Conservation (phyloP, 2,888 invertebrate species). For the Brachyptera putata region DNA sequence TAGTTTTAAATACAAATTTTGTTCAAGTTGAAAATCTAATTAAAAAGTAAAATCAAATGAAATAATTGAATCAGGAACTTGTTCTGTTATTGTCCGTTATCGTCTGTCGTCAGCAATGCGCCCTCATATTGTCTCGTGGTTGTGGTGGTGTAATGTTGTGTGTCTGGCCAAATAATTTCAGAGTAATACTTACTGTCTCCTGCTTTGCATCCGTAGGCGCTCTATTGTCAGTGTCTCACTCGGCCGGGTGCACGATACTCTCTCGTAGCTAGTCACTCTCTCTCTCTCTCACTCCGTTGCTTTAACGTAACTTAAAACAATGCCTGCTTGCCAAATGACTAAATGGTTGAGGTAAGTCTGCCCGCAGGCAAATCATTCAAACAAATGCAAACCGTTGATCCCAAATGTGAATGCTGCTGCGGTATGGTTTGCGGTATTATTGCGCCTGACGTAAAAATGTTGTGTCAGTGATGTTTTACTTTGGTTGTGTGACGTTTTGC, state of each 20-base stretch:
- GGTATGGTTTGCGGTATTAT: no score
- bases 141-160: conserved; percentile 27
- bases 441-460: no score
- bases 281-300: conserved; percentile 17
- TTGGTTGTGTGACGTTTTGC: no score
- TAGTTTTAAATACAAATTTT: no score
- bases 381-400: neutral
- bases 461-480: no score
- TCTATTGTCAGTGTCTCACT: conserved; percentile 26
- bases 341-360: conserved; percentile 23
- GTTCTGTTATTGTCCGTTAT: no score
- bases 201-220: conserved; percentile 34
- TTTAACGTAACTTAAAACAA: conserved; percentile 19
- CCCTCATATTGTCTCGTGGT: no score
- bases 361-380: neutral
- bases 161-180: no score
- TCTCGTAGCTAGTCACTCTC: conserved; percentile 26
- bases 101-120: no score
- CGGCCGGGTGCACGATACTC: conserved; percentile 26
- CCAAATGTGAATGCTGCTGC: neutral
- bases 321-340: neutral
- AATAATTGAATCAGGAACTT: no score
- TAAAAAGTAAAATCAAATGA: no score
- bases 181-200: conserved; percentile 27
- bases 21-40: no score